Conservation (phyloP, 2,888 invertebrate genomes). For the Digitonthophagus gazella region DNA sequence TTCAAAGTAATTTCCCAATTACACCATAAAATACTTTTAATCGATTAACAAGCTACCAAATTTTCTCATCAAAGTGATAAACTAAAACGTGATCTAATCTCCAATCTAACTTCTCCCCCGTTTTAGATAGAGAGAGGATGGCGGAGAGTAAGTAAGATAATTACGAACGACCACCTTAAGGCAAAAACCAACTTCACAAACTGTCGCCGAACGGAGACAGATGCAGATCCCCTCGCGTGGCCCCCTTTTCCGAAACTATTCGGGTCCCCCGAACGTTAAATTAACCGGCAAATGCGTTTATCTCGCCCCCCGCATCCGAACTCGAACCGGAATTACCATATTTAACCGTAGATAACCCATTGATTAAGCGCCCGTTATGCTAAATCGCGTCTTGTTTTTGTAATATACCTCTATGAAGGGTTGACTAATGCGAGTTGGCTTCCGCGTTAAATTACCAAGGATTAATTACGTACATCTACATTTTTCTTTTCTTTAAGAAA, state of each 20-base stretch:
- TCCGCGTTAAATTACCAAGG: neutral
- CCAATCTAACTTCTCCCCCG: no score
- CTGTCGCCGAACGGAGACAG: neutral
- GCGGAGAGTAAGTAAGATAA: neutral
- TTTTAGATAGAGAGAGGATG: no score
- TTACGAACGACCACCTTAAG: neutral
- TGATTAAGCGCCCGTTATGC: constrained; percentile 12
- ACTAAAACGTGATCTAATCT: no score
- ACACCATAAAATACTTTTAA: no score
- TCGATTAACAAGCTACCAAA: no score
- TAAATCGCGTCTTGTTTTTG: constrained; percentile 2
- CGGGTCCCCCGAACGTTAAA: neutral
- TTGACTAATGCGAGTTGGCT: neutral
- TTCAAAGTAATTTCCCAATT: no score
- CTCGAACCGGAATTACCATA: constrained; percentile 6
- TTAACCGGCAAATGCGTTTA: neutral
- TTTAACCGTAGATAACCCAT: constrained; percentile 8
- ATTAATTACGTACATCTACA: no score
- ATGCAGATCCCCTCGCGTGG: neutral
- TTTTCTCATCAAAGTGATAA: no score
- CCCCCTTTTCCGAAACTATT: neutral
- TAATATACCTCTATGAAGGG: no score
- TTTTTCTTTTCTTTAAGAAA: no score
- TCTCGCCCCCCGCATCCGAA: neutral
- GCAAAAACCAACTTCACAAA: neutral